Conservation (phyloP, 2,113 vertebrate species). For the Malurus melanocephalus region DNA sequence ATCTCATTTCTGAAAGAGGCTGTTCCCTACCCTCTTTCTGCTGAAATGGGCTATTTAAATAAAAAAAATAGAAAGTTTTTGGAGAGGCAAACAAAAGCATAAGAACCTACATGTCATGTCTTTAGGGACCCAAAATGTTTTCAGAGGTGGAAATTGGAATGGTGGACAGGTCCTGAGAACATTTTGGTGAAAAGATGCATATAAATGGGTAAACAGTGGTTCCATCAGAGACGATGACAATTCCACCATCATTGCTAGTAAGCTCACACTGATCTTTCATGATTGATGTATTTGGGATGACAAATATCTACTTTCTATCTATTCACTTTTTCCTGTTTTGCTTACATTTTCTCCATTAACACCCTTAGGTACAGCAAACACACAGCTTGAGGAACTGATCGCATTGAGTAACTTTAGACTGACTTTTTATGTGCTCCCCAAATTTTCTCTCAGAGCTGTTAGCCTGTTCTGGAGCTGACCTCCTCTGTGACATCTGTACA, state of each 20-base stretch:
- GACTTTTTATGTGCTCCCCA: background rate
- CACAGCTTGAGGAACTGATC: background rate
- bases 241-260: background rate
- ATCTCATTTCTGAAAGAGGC: background rate
- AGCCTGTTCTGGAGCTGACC: background rate
- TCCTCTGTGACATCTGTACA: background rate
- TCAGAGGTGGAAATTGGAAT: background rate
- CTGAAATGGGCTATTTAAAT: background rate
- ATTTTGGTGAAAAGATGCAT: background rate
- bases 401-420: background rate
- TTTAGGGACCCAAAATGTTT: background rate
- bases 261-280: background rate
- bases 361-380: background rate
- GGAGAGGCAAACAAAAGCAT: background rate
- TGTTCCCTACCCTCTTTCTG: background rate
- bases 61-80: background rate
- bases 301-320: background rate
- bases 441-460: background rate
- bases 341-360: background rate
- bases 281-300: background rate
- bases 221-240: background rate
- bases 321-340: background rate
- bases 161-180: background rate
- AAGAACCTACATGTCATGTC: fast-evolving
- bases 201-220: background rate